These are phyloP conservation scores for Chironomus tentans DNA, from an alignment of 2,888 invertebrate genomes.

Conservation along the genomic window DNA sequence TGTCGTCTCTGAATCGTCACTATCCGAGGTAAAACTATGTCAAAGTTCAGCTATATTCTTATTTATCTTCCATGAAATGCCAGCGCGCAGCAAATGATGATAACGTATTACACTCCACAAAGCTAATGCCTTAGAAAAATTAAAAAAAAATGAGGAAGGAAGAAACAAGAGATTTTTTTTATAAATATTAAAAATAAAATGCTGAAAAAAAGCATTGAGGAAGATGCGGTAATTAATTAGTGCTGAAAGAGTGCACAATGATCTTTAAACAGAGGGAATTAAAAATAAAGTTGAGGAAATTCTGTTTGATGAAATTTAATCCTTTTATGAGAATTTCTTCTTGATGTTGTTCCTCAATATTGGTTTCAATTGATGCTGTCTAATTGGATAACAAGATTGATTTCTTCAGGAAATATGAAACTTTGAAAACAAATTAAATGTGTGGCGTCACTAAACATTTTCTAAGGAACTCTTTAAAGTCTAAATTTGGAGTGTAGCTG, in stretches of 20 bases:
- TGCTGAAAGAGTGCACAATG: background rate
- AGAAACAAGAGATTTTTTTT: background rate
- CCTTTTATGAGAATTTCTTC: too few relatives aligned
- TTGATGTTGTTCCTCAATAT: too few relatives aligned
- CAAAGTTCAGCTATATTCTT: conserved; percentile 51
- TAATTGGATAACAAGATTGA: too few relatives aligned
- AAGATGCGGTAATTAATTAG: background rate
- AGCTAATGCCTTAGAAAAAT: conserved; percentile 51
- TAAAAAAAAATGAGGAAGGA: background rate
- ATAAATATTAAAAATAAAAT: background rate
- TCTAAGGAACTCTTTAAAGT: too few relatives aligned
- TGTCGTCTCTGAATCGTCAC: conserved; percentile 30
- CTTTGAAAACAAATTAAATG: too few relatives aligned
- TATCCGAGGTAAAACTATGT: conserved; percentile 36
- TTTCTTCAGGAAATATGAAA: too few relatives aligned
- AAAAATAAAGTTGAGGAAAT: background rate
- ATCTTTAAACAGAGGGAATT: background rate
- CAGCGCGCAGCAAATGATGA: conserved; percentile 60
- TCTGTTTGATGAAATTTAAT: too few relatives aligned
- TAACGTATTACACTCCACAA: conserved; percentile 63
- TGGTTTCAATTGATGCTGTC: too few relatives aligned
- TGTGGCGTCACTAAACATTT: too few relatives aligned
- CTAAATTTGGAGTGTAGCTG: too few relatives aligned
- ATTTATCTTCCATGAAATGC: conserved; percentile 67
- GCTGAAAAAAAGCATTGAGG: background rate